Conservation (phyloP, 2,888 invertebrate species). For the Leucophenga maculata region DNA sequence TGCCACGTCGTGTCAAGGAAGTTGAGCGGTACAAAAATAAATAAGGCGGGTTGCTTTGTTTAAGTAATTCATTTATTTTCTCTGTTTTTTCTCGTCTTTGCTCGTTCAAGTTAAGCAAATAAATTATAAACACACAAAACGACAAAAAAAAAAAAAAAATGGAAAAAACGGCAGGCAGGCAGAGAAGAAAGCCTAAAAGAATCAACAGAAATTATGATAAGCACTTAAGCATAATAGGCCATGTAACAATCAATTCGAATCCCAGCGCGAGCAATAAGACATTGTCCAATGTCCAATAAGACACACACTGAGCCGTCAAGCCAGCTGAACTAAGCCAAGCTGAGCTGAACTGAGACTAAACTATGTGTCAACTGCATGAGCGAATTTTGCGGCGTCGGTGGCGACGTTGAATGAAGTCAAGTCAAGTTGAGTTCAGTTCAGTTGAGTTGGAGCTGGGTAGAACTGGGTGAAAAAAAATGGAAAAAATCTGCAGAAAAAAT, state of each 20-base stretch:
- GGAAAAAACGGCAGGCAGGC: no score
- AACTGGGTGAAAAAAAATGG: no score
- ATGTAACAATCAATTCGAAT: slow-evolving; percentile 54
- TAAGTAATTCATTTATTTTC: not conserved
- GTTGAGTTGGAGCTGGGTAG: not conserved
- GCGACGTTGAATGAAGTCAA: not conserved
- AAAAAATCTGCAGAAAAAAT: not conserved
- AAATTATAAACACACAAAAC: not conserved
- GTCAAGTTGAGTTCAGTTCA: not conserved
- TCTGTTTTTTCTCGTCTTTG: not conserved
- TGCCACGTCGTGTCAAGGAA: not conserved
- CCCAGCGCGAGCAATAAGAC: slow-evolving; percentile 16
- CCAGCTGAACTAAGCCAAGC: no score
- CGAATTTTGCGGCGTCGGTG: not conserved
- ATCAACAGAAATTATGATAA: slow-evolving; percentile 58
- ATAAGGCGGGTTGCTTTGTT: not conserved
- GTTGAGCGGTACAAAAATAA: not conserved
- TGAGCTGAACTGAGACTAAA: not conserved
- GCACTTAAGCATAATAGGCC: slow-evolving; percentile 60
- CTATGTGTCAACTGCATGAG: slow-evolving; percentile 9
- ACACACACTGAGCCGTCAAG: not conserved
- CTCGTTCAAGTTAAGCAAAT: not conserved
- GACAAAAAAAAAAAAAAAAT: slow-evolving; percentile 1
- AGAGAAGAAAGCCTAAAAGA: not conserved
- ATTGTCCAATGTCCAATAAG: slow-evolving; percentile 26